Base-by-base conservation (phyloP, 2,888 invertebrate genomes). In the Meiosimyza platycephala region DNA sequence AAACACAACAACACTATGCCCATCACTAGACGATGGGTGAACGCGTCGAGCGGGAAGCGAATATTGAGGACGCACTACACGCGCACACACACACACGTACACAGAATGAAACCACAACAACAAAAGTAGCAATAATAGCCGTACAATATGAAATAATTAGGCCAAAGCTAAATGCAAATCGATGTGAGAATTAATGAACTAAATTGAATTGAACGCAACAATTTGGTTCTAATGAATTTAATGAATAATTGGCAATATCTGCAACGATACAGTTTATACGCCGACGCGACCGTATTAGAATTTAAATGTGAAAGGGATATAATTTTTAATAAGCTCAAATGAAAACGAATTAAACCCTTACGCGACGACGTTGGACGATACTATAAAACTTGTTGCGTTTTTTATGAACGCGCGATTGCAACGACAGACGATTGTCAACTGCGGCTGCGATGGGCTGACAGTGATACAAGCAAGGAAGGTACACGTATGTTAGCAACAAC, bases 361-460 rank as follows among this genome's bases (percentile, higher is more conserved):
- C 55, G 16, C 55, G 55, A 13, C 6, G 22, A 13, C 6, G 22
- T 12, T 28, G 57, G 28, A 6, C 28, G 48, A 48, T 1, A 13
- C n/a, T 33, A 13, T 52, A 51, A 54, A 69, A 69, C 69, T 60
- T 69, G 62, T 63, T 70, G 70, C 52, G 63, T 54, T 57, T 28
- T 28, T 57, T 62, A 33, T n/a, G 28, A 9, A 48, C 54, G 63
- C 51, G 70, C 54, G 62, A 70, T 47, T 70, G 54, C 62, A 70
- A 70, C 70, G 62, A 63, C 70, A 60, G 47, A 9, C 63, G 54
- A 70, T 54, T 70, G 62, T 70, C 70, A 63, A 70, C 70, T 70
- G 40, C 40, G 40, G 40, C 40, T 6, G 40, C 70, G 63, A 70
- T 63, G 22, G 63, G 40, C 70, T 63, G 70, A 63, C 47, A 54